Percentiles rank a stretch among this genome's conserved stretches.
Conservation (phyloP, 2,113 vertebrate species). For the Cygnus buccinator region DNA sequence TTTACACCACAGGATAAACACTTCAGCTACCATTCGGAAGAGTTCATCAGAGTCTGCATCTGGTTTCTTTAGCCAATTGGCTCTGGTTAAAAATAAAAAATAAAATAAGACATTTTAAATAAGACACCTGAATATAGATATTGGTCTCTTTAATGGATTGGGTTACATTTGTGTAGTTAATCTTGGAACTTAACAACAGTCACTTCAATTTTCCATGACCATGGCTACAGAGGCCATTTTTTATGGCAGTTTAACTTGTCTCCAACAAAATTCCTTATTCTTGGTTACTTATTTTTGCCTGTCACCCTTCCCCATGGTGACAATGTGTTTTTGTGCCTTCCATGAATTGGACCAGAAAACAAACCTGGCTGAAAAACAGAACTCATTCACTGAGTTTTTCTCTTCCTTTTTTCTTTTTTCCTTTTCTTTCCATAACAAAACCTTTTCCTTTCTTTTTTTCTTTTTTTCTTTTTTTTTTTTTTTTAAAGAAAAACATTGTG, state of each 20-base stretch:
- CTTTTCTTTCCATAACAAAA: not conserved
- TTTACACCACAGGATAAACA: conserved; percentile 99
- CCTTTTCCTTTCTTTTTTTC: too few species aligned
- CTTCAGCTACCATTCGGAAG: conserved; percentile 97
- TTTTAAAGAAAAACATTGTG: not conserved
- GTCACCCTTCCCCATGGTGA: not conserved
- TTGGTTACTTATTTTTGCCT: not conserved
- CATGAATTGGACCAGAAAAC: not conserved
- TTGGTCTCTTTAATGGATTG: not conserved
- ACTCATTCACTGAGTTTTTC: not conserved
- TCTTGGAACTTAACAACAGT: not conserved
- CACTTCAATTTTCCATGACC: not conserved
- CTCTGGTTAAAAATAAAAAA: conserved; percentile 75
- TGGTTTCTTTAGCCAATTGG: conserved; percentile 96
- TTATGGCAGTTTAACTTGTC: not conserved
- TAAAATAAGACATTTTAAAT: not conserved
- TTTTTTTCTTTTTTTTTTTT: not conserved
- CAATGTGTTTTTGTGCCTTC: not conserved
- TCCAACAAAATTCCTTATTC: not conserved
- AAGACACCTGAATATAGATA: not conserved
- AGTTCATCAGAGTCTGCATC: conserved; percentile 92
- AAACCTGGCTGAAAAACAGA: not conserved
- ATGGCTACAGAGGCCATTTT: not conserved
- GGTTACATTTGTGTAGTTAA: not conserved
- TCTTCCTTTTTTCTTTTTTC: not conserved